phyloP scores from a whole-genome alignment of 37 sponge, comb jelly and placozoan species.

The Spongilla lacustris region DNA sequence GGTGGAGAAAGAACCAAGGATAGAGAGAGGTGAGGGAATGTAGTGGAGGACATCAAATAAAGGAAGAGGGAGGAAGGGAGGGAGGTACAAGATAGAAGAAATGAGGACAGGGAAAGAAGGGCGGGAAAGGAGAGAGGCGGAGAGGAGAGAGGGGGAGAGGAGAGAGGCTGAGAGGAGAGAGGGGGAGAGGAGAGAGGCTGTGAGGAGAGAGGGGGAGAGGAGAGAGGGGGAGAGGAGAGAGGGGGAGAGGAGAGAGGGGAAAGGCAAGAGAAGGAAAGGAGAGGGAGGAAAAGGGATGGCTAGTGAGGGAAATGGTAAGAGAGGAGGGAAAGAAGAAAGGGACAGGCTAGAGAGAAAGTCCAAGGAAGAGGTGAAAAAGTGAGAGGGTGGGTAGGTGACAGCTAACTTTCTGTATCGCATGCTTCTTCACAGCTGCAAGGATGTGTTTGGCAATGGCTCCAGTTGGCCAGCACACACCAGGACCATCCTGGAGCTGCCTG shows the following conservation, averaged over 20 bases:
- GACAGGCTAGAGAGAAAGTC: not conserved
- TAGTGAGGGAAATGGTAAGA: too few species aligned
- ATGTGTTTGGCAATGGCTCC: slow-evolving; percentile 13
- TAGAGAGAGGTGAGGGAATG: not conserved
- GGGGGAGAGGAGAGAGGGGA: not conserved
- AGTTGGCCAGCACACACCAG: not conserved
- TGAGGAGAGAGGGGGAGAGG: not conserved
- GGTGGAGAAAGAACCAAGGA: not conserved
- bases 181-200: not conserved
- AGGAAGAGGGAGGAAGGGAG: too few species aligned
- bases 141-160: not conserved
- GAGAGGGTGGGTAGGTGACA: not conserved
- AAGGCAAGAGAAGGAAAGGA: not conserved
- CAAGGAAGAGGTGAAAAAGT: not conserved
- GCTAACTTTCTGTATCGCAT: slow-evolving; percentile 19
- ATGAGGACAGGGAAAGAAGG: too few species aligned
- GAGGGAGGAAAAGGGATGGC: not conserved
- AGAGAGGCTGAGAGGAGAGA: not conserved
- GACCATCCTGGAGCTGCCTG: slow-evolving; percentile 58
- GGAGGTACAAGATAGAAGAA: too few species aligned
- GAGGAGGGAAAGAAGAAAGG: not conserved
- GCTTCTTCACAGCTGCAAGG: not conserved
- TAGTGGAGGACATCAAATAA: too few species aligned
- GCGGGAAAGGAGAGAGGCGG: too few species aligned
- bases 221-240: not conserved